phyloP scores from a whole-genome alignment of 2,888 invertebrate species.

The Diarsia dahlii region DNA sequence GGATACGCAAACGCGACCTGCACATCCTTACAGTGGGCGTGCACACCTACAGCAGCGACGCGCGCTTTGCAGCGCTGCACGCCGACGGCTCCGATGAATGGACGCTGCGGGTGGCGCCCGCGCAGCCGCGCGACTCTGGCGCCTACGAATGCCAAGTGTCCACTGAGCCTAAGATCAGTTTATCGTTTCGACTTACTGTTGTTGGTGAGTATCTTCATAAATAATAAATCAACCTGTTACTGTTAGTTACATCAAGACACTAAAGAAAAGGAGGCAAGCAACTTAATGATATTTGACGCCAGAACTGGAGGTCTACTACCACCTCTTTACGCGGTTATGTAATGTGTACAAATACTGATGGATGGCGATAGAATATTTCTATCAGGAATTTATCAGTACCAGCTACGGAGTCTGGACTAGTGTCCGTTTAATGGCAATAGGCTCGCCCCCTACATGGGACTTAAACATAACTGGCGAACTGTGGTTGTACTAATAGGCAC shows the following conservation, averaged over 20 bases:
- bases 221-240: neutral
- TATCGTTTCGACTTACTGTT: constrained; percentile 93
- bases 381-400: too few relatives aligned
- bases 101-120: constrained; percentile 91
- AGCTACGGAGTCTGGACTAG: too few relatives aligned
- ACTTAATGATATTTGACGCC: neutral
- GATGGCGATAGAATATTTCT: too few relatives aligned
- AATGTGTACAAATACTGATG: neutral
- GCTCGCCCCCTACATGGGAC: too few relatives aligned
- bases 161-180: constrained; percentile 97
- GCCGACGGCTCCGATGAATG: constrained; percentile 92
- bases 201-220: constrained; percentile 92
- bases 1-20: constrained; percentile 96
- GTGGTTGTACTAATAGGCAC: too few relatives aligned
- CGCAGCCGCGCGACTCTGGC: constrained; percentile 95
- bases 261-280: neutral
- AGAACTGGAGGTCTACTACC: neutral
- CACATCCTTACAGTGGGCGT: constrained; percentile 92
- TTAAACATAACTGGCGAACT: too few relatives aligned
- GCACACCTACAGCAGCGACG: constrained; percentile 92
- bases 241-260: neutral
- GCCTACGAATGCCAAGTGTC: constrained; percentile 98
- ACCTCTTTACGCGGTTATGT: neutral
- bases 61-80: constrained; percentile 92
- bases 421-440: too few relatives aligned